phyloP scores from a whole-genome alignment of 2,113 vertebrate genomes.

The Cephalopterus ornatus region DNA sequence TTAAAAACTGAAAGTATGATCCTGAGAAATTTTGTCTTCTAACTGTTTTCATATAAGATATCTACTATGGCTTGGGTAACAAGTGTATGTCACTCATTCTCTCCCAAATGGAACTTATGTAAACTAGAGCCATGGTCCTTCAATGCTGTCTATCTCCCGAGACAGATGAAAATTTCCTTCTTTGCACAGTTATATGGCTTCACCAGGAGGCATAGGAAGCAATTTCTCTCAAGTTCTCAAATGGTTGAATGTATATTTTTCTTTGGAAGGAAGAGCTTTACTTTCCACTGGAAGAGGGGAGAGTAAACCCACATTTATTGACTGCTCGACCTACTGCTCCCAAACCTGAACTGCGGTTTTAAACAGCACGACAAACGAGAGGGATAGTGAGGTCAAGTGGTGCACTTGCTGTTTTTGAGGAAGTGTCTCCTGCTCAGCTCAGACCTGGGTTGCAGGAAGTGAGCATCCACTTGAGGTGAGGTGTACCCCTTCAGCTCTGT shows the following conservation, averaged over 20 bases:
- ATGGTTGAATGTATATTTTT: neutral
- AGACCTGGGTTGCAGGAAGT: neutral
- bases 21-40: neutral
- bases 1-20: neutral
- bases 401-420: neutral
- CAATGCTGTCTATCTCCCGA: fast-evolving
- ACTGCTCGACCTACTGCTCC: neutral
- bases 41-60: neutral
- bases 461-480: neutral
- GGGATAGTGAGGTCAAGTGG: neutral
- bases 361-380: neutral
- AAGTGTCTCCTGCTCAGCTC: neutral
- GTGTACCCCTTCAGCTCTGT: neutral
- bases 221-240: neutral
- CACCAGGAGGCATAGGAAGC: neutral
- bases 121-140: neutral
- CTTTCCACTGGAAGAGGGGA: neutral
- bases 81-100: neutral
- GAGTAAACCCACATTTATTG: neutral
- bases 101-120: neutral
- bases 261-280: neutral
- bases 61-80: neutral
- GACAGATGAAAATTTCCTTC: neutral
- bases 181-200: neutral
- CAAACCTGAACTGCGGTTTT: neutral